These are phyloP conservation scores for Rhizoglyphus robini DNA, from an alignment of 1,140 invertebrate species.

Conservation along the genomic window DNA sequence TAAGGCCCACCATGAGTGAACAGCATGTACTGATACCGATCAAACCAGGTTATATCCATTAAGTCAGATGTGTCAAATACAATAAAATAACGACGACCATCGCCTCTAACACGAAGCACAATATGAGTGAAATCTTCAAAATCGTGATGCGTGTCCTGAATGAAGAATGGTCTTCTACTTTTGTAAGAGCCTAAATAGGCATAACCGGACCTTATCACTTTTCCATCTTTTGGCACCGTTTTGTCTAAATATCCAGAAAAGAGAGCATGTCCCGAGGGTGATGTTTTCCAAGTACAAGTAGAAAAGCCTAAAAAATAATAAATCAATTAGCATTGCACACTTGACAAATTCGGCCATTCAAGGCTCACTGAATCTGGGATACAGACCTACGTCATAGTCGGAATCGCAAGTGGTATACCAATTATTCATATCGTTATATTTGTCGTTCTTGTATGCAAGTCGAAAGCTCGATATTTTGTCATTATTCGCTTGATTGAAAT, in stretches of 20 bases:
- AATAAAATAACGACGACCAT: slow-evolving; percentile 71
- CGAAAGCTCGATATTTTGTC: slow-evolving; percentile 1
- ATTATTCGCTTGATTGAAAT: slow-evolving; percentile 20
- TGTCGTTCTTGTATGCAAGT: not conserved
- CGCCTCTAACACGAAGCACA: slow-evolving; percentile 68
- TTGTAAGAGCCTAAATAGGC: slow-evolving; percentile 25
- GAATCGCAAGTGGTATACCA: slow-evolving; percentile 19
- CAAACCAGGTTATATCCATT: slow-evolving; percentile 66
- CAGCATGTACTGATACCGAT: slow-evolving; percentile 63
- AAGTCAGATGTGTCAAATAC: slow-evolving; percentile 51
- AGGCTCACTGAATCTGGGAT: too few species aligned
- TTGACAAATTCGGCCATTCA: too few species aligned
- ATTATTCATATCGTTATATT: slow-evolving; percentile 15
- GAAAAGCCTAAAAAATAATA: slow-evolving; percentile 19
- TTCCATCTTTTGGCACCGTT: slow-evolving; percentile 56
- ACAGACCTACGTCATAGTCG: slow-evolving; percentile 13
- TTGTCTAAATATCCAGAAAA: slow-evolving; percentile 60
- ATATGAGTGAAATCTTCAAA: slow-evolving; percentile 69
- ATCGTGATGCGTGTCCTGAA: slow-evolving; percentile 40
- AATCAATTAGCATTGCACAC: too few species aligned
- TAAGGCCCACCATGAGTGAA: slow-evolving; percentile 89
- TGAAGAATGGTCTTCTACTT: slow-evolving; percentile 35
- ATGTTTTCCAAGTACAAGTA: slow-evolving; percentile 6
- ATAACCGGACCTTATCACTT: slow-evolving; percentile 41
- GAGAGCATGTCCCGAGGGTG: slow-evolving; percentile 29